Conservation (phyloP, 1,140 invertebrate species). For the Pseudomyrmex flavicornis region DNA sequence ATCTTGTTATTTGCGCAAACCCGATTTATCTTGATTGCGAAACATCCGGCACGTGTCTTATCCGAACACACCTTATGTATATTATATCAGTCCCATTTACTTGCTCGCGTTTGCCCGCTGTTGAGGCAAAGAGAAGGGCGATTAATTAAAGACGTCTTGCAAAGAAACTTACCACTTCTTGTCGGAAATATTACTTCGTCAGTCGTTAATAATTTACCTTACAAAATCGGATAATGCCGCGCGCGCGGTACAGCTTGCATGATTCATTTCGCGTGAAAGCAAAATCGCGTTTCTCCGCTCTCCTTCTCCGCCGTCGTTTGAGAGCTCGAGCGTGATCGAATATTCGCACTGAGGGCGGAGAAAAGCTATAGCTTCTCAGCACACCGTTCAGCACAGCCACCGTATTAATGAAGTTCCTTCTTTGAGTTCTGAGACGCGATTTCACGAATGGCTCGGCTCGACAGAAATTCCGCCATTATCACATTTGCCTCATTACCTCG, state of each 20-base stretch:
- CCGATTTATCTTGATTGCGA: neutral
- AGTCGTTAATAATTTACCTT: slow-evolving; percentile 11
- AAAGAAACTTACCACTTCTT: slow-evolving; percentile 10
- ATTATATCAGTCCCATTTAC: too few species aligned
- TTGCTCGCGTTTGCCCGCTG: too few species aligned
- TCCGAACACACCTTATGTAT: neutral
- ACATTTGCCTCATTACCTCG: slow-evolving; percentile 50
- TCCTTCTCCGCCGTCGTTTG: neutral
- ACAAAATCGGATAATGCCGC: neutral
- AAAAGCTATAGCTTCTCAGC: neutral
- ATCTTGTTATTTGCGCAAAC: neutral
- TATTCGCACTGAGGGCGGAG: neutral
- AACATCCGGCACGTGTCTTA: neutral
- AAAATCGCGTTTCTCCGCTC: neutral
- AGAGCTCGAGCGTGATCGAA: slow-evolving; percentile 3
- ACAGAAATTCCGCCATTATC: slow-evolving; percentile 53
- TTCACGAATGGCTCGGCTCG: neutral
- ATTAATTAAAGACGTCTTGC: slow-evolving; percentile 18
- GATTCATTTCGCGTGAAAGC: slow-evolving; percentile 21
- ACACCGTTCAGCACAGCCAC: neutral
- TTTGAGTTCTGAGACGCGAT: neutral
- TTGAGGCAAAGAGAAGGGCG: neutral
- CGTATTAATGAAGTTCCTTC: neutral
- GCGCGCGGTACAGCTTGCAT: neutral
- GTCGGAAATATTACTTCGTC: neutral